A percentile compares a stretch with the other conserved stretches of the same genome.
Evolutionary conservation across 1,140 invertebrate species (phyloP).

Genomic region (Penaeus vannamei): DNA sequence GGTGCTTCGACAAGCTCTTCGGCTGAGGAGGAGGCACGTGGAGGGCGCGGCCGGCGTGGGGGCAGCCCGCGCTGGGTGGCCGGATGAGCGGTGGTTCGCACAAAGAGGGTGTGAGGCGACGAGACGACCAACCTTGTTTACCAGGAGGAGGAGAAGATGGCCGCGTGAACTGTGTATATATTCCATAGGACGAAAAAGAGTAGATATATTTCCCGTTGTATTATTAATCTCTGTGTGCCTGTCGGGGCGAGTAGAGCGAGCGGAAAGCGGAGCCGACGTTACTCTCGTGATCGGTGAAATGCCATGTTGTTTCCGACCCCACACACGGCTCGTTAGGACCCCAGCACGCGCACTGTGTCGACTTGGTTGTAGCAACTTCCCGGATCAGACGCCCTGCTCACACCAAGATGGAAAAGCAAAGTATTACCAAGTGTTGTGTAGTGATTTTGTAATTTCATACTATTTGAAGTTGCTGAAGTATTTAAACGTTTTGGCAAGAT

Average conservation of each 20-base stretch:
- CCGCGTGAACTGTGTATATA: constrained; percentile 12
- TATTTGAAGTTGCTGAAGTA: too few species aligned
- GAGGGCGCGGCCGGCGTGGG: background rate
- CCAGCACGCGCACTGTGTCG: background rate
- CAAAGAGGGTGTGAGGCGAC: constrained; percentile 22
- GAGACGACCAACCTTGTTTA: constrained; percentile 13
- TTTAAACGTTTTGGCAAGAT: too few species aligned
- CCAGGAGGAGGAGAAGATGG: constrained; percentile 5
- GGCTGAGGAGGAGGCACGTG: constrained; percentile 75
- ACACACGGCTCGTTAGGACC: background rate
- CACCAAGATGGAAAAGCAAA: constrained; percentile 4
- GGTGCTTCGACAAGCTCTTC: constrained; percentile 97
- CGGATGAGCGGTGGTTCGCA: background rate
- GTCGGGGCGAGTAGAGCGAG: background rate
- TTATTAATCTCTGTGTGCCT: background rate
- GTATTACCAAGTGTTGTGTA: constrained; percentile 7
- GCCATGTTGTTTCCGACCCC: background rate
- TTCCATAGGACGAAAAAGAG: constrained; percentile 17
- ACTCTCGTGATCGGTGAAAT: constrained; percentile 6
- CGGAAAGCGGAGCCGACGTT: background rate
- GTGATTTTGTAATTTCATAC: constrained; percentile 46
- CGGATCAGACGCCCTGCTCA: background rate
- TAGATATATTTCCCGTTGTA: background rate
- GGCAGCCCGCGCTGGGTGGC: background rate
- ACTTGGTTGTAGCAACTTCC: background rate